These are phyloP conservation scores for Eilema sororculum DNA, from an alignment of 2,888 invertebrate genomes.

Conservation along the genomic window DNA sequence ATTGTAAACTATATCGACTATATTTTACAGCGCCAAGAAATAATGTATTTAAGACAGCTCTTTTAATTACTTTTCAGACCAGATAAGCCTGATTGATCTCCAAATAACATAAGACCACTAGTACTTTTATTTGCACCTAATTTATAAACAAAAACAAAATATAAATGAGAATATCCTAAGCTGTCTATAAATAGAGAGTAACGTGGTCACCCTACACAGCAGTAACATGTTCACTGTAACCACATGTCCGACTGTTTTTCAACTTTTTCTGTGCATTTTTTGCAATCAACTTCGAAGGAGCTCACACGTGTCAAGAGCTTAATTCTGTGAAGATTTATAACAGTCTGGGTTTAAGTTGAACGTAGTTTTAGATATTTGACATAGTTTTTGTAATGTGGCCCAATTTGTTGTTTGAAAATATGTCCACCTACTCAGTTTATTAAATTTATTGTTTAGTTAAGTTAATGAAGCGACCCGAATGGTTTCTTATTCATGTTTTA, in stretches of 20 bases:
- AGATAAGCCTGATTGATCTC: no score
- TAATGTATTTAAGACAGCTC: no score
- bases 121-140: background rate
- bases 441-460: constrained; percentile 10
- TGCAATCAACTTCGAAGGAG: constrained; percentile 41
- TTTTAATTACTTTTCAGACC: no score
- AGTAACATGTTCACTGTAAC: constrained; percentile 37
- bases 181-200: background rate
- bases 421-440: constrained; percentile 20
- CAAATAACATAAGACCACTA: no score
- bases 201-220: constrained; percentile 24
- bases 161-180: background rate
- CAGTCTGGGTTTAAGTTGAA: constrained; percentile 43
- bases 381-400: constrained; percentile 25
- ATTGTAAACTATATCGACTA: no score
- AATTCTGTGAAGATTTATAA: constrained; percentile 68
- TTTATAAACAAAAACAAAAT: background rate
- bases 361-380: constrained; percentile 23
- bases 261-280: constrained; percentile 47
- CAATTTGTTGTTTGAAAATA: constrained; percentile 34
- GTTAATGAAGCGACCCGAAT: background rate
- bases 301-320: constrained; percentile 66
- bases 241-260: constrained; percentile 52
- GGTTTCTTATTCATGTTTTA: no score
- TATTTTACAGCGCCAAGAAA: no score